Evolutionary conservation across 2,888 invertebrate genomes (phyloP), one percentile per base, ranked within the genome.

Genomic region (Fragum whitleyi): DNA sequence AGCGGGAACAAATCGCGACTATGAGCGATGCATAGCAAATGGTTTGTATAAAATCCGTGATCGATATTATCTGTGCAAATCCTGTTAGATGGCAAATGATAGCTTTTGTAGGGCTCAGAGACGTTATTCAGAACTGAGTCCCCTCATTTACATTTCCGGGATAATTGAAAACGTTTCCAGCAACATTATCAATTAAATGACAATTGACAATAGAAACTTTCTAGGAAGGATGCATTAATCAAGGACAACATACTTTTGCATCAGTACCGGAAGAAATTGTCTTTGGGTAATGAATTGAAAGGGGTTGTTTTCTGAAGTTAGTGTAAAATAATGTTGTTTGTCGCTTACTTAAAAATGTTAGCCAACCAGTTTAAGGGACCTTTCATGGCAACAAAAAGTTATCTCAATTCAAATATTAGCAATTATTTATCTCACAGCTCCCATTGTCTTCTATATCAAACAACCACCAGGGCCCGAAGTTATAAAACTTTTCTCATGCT

Each of bases 11-110:
- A 73, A 73, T 73, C 73, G 61, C 61, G 26, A 32, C 61, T 73
- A 29, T 47, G 47, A 73, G 47, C 28, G 73, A 73, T 73, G 73
- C 73, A 73, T 73, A 73, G 59, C 62, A 47, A 73, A 70, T 70
- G 62, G 47, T 7, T 62, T 61, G 62, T 47, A 29, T 55, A 39
- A 70, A 53, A 36, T 32, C 53, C 55, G 7, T 29, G 36, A 73
- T 73, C 73, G 51, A 73, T 73, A 62, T 14, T 55, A 55, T 36
- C 55, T 32, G 32, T 42, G 32, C 70, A 70, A 55, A 36, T 65
- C 65, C 42, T 42, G 65, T 65, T 42, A 65, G 65, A 65, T 65
- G 39, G 23, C 65, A 42, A 65, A 65, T 65, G 65, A 65, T 42
- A 42, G 65, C 65, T 65, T 65, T 65, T 65, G 65, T 65, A 19